Base-by-base conservation (phyloP, 2,888 invertebrate species). In the Trilocha varians region DNA sequence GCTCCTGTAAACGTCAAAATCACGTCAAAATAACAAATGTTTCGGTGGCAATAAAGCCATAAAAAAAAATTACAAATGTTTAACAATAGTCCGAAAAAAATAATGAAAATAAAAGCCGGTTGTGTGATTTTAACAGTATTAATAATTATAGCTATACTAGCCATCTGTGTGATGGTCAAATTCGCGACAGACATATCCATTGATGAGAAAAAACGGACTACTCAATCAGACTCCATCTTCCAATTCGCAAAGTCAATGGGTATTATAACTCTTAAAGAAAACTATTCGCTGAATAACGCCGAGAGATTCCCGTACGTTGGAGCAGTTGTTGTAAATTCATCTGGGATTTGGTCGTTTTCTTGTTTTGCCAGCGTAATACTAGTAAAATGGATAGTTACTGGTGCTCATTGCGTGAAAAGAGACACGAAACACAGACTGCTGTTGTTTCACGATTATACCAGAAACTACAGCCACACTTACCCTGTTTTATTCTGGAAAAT, bases 101-200 rank as follows among this genome's bases (percentile, higher is more conserved):
- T 35, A 17, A 16, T n/a, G 18, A 35, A 13, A 34, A 79, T 80
- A 78, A 82, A 80, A 48, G 65, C 70, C 9, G 76, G 78, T 2
- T 82, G 79, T 33, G 53, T 79, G 0, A 64, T 77, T 1, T 45
- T 83, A 2, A 62, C 73, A 0, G 48, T 72, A 0, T 47, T 82
- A 0, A 78, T 79, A 3, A 36, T 62, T 0, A 58, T 80, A 0
- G 77, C 80, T 1, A 72, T 83, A 9, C 65, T 80, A 68, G 77
- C 73, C 0, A 75, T 83, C 0, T 75, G 79, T n/a, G 65, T 80
- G 4, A 82, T 83, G 83, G 79, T 83, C 11, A 83, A 82, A 42
- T 82, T 74, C 38, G 82, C 83, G 0, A 79, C 80, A 0, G 82
- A 82, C 39, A 73, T 82, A 25, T 70, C 74, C 0, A 65, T 78